Evolutionary conservation across 2,888 invertebrate genomes (phyloP), one percentile per base, ranked within the genome.

Genomic region (Poecilus cupreus): DNA sequence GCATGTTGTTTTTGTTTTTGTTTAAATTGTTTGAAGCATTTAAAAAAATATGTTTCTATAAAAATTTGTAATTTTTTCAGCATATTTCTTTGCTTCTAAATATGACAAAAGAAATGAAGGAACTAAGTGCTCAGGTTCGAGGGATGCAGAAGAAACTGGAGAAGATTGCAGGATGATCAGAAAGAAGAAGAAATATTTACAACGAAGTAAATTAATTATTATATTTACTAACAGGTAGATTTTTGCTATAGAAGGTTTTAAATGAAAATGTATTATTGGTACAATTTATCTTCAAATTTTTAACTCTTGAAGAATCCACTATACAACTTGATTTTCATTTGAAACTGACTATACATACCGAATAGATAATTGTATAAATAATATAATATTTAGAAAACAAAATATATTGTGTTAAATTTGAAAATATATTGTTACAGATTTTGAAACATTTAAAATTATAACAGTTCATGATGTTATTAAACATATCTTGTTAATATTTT

Each of bases 401-500:
- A 37, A 13, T 68, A 16, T 68, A 68, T 18, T 54, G 60, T 13
- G n/a, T n/a, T n/a, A 24, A 26, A 26, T 60, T 60, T 26, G 60
- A 60, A 60, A 26, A 37, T 37, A 37, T 68, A 68, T 68, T 68
- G 64, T 68, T 68, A 37, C n/a, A 37, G 18, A 18, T 68, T 68
- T 68, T 39, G 32, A 68, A 68, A 68, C 6, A 1, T 68, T 68
- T 20, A 68, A 32, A n/a, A n/a, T n/a, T n/a, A n/a, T n/a, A n/a
- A n/a, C 18, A 37, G 37, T 68, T 68, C 51, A 54, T 54, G 54
- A 18, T 68, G 64, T 64, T 60, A n/a, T n/a, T n/a, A n/a, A 22
- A 78, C 78, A 78, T 78, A 78, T 78, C 78, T 16, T 46, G 46
- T 60, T 24, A 60, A 46, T 43, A 78, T 78, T 78, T 78, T 78